These are phyloP conservation scores for Neolamprologus fasciatus DNA, from an alignment of 2,113 vertebrate genomes.

Conservation along the genomic window DNA sequence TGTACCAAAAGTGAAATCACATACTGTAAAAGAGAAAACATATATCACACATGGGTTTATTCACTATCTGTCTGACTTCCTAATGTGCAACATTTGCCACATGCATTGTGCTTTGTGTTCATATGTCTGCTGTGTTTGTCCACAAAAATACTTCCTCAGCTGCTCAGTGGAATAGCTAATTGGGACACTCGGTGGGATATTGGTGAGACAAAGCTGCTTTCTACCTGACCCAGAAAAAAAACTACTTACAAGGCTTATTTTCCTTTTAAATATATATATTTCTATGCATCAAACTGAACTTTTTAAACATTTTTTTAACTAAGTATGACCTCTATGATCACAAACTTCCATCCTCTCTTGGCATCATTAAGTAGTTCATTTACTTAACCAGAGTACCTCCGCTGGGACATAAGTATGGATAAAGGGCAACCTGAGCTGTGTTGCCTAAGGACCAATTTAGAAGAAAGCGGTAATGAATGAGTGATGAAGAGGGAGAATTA, in stretches of 20 bases:
- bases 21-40: background rate
- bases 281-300: background rate
- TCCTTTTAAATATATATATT: background rate
- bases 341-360: background rate
- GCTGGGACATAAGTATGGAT: background rate
- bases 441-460: background rate
- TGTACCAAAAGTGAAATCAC: background rate
- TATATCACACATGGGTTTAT: background rate
- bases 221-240: background rate
- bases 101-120: background rate
- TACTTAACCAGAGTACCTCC: background rate
- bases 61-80: background rate
- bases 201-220: background rate
- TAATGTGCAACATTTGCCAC: background rate
- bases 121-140: background rate
- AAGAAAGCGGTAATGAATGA: background rate
- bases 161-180: background rate
- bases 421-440: background rate
- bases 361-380: background rate
- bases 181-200: background rate
- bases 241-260: background rate
- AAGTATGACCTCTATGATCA: background rate
- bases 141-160: background rate
- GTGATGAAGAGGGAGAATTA: background rate
- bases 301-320: background rate